phyloP scores from a whole-genome alignment of 2,797 vertebrate species.

The Poecilia picta region DNA sequence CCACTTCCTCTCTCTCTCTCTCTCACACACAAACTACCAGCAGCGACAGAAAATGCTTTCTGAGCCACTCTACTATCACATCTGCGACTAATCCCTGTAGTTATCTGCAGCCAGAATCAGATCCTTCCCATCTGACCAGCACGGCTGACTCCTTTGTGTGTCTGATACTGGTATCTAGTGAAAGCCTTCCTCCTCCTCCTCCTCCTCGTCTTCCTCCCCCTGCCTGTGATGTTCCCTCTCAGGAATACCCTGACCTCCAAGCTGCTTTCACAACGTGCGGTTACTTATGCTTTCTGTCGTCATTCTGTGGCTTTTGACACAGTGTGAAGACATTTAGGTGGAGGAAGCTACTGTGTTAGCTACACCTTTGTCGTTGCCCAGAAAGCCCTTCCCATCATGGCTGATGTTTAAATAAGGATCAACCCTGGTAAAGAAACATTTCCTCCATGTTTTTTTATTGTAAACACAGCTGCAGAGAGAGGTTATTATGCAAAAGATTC shows the following conservation, averaged over 20 bases:
- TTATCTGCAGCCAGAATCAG: constrained; percentile 44
- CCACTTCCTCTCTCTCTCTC: constrained; percentile 15
- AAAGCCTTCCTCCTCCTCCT: constrained; percentile 5
- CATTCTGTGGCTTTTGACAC: constrained; percentile 1
- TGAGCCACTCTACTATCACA: constrained; percentile 41
- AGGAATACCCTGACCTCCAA: constrained; percentile 5
- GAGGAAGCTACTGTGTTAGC: constrained; percentile 47
- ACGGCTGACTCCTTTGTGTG: constrained; percentile 24
- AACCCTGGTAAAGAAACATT: constrained; percentile 34
- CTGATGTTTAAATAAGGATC: constrained; percentile 49
- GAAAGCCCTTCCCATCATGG: constrained; percentile 10
- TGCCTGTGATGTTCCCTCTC: not conserved
- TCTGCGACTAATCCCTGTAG: constrained; percentile 38
- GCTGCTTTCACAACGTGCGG: not conserved
- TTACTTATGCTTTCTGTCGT: not conserved
- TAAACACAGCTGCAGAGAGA: constrained; percentile 20
- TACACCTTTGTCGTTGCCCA: constrained; percentile 55
- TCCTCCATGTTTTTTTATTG: constrained; percentile 29
- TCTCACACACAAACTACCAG: not conserved
- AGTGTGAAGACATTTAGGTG: constrained; percentile 7
- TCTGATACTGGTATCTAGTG: constrained; percentile 6
- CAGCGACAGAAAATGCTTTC: not conserved
- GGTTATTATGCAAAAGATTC: too few relatives aligned
- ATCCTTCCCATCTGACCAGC: constrained; percentile 51
- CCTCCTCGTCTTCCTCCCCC: not conserved